Evolutionary conservation across 2,113 vertebrate species (phyloP), one percentile per base, ranked within the genome.

Genomic region (Phalacrocorax aristotelis): DNA sequence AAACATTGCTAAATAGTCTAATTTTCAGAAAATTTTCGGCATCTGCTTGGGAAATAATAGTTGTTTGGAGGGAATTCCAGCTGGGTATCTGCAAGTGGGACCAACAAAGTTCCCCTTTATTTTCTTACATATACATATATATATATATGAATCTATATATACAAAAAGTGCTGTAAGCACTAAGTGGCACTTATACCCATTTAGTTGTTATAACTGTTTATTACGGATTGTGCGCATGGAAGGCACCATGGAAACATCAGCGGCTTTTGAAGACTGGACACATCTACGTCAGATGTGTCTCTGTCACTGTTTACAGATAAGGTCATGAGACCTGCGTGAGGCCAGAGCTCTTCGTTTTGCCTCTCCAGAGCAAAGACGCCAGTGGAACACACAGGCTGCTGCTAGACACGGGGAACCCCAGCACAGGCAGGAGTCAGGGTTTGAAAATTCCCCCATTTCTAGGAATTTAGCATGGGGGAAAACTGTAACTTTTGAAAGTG

Each of bases 371-470:
- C 66, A 49, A 96, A 80, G 84, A 88, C 80, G 74, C 83, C 91
- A 44, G 75, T 65, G 89, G 87, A 87, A 83, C 34, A 32, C 94
- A 38, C 65, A 93, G 89, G 93, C 66, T 96, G 74, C 77, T 62
- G 78, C 95, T 97, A 66, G 90, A 85, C 87, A 96, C 95, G 77
- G 83, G 94, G 94, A 97, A 95, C 79, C 78, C 88, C 72, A 97
- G 95, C 93, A 98, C 95, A 97, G 95, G 91, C 96, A 94, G 89
- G n/a, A 42, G 75, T 74, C 44, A 79, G 80, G 44, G 51, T 48
- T 81, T 91, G 65, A 79, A 26, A 87, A 89, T 95, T 82, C 79
- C 84, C 76, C 72, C 62, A 38, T 91, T 94, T 65, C 93, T 83
- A 78, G 93, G 93, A 97, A 97, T 94, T 96, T 62, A 95, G 85